Evolutionary conservation across 2,113 vertebrate species (phyloP).

Genomic region (Oryzias javanicus): DNA sequence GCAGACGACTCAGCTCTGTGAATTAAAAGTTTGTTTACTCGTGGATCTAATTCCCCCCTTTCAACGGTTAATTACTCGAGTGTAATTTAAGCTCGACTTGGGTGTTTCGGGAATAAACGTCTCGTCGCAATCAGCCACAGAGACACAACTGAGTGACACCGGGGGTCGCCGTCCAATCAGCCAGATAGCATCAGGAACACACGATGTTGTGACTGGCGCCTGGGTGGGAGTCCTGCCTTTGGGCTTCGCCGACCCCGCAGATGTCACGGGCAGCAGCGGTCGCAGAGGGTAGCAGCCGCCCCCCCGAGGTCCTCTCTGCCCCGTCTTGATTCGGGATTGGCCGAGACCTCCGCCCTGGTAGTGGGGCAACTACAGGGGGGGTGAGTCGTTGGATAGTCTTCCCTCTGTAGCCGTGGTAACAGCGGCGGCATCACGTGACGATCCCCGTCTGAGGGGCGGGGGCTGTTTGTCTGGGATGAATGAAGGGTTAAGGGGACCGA

Average conservation of each 20-base stretch:
- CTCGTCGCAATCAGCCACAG: constrained; percentile 15
- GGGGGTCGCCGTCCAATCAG: constrained; percentile 44
- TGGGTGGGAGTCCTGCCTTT: constrained; percentile 22
- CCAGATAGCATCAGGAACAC: constrained; percentile 26
- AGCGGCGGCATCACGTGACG: constrained; percentile 67
- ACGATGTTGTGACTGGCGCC: constrained; percentile 52
- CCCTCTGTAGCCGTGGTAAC: constrained; percentile 75
- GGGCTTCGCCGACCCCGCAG: constrained; percentile 23
- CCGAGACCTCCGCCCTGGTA: constrained; percentile 18
- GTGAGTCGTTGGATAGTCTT: constrained; percentile 61
- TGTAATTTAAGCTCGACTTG: constrained; percentile 22
- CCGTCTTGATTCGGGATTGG: constrained; percentile 44
- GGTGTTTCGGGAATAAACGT: constrained; percentile 36
- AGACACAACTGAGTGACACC: constrained; percentile 14
- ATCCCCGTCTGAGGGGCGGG: constrained; percentile 9
- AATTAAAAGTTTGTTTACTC: constrained; percentile 25
- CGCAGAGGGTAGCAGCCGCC: constrained; percentile 30
- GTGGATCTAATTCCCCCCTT: constrained; percentile 33
- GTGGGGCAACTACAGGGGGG: constrained; percentile 19
- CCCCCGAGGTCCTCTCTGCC: constrained; percentile 30
- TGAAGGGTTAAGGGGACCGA: constrained; percentile 71
- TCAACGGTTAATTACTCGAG: constrained; percentile 32
- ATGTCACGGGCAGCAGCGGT: constrained; percentile 39
- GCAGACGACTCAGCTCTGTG: too few species aligned
- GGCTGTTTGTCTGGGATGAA: constrained; percentile 31